Evolutionary conservation across 2,888 invertebrate species (phyloP), one percentile per base, ranked within the genome.

Genomic region (Brachynemurus nebulosus): DNA sequence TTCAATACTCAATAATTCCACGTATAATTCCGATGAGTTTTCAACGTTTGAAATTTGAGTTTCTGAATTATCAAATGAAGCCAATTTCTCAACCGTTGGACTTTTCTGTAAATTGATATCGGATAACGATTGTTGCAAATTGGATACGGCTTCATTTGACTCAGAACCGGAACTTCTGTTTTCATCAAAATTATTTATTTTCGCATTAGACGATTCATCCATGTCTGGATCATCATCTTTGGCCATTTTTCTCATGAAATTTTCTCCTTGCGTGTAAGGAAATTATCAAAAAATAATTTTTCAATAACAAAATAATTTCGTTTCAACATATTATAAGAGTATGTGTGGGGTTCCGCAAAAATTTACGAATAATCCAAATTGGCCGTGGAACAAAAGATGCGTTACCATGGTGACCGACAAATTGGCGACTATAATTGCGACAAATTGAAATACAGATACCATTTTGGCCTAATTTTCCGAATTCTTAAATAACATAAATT

Each of bases 391-490:
- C 34, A 16, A 20, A 44, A 45, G 43, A 45, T 45, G 43, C 36
- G 63, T 64, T 62, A 55, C 59, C 59, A 64, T 63, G 60, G 55
- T 53, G 55, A 63, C 59, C 62, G 63, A 63, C 63, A 57, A 53
- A 47, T 53, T 50, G 63, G 61, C 63, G 62, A 55, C 61, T 45
- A 37, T 23, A 44, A 45, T 47, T 36, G 36, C 36, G 36, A 36
- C 36, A 36, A 30, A 30, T 30, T 9, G 30, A 12, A 14, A n/a
- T 30, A 30, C n/a, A n/a, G 30, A 12, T 9, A 30, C 14, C 30
- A 30, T 30, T 30, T 30, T 30, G 30, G 30, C 30, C 30, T 30
- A 30, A 30, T 30, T 30, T n/a, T 30, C 4, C n/a, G 5, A 30
- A 30, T 30, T 30, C n/a, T 11, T 30, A 30, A 30, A 30, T 30